Evolutionary conservation across 2,797 vertebrate species (phyloP), one percentile per base, ranked within the genome.

Genomic region (Merluccius polli): DNA sequence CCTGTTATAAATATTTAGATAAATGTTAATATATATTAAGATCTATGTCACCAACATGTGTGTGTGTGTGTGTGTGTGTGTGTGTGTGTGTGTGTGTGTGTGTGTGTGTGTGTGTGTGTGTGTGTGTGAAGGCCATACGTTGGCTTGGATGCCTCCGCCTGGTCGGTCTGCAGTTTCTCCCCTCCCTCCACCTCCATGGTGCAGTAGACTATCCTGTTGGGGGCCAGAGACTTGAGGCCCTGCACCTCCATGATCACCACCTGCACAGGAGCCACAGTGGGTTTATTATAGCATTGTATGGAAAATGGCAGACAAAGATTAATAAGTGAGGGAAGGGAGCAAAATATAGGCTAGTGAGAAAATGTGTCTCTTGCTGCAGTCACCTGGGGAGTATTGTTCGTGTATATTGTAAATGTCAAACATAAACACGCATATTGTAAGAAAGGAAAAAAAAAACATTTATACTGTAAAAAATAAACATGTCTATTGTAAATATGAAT

Each of bases 161-260:
- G 98, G 91, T 99, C 98, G 0, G 98, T 99, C 90, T 99, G 98
- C 65, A 99, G 95, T 33, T 99, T 99, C 92, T 99, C 96, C 30
- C 98, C 98, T 24, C 98, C 98, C 90, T 99, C 98, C 2, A 99
- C 98, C 85, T 99, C 98, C 98, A 99, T 99, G 52, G 98, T 99
- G 88, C 98, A 99, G 89, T 99, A 99, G 3, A 99, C 98, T 24
- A 99, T 99, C 81, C 98, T 96, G 91, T 99, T 99, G 0, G 98
- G 97, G 78, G 98, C 97, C 87, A 99, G 91, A 0, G 98, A 99
- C 90, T 98, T 99, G 82, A 99, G 93, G 48, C 98, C 98, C 84
- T 95, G 94, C 75, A 99, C 98, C 89, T 99, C 98, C 97, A 98
- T 98, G 88, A 99, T 99, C 88, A 99, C 98, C 87, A 99, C 97